Evolutionary conservation across 2,888 invertebrate genomes (phyloP), one percentile per base, ranked within the genome.

Genomic region (Clepsis dumicolana): DNA sequence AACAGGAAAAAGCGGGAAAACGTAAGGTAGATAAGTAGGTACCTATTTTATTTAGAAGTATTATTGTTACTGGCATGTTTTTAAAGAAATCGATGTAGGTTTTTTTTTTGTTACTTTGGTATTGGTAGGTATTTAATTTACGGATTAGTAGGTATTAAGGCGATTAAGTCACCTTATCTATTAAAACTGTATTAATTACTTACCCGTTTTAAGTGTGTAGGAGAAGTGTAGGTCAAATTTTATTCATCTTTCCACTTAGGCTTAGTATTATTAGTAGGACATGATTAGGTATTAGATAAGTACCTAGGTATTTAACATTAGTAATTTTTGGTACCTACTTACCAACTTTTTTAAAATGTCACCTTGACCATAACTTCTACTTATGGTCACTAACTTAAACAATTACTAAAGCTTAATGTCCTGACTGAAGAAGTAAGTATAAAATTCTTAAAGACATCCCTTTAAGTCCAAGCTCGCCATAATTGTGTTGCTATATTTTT

Each of bases 401-500:
- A 57, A 63, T 67, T 63, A 50, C 35, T 52, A 50, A 63, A 29
- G 18, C 67, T 68, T 64, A 68, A 77, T 75, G 75, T 73, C 72
- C 75, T 65, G 64, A 70, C 75, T 65, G 64, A 70, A 75, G 77
- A 79, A 81, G 82, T 81, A 83, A 80, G 80, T 78, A 81, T 84
- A 83, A 80, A 74, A 75, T 75, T 80, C n/a, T n/a, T n/a, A n/a
- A 80, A 84, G 83, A 80, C 80, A 86, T 82, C 80, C 75, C 59
- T 74, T 78, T 77, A 76, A 74, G 77, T 84, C 85, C 86, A 86
- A 76, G 80, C 79, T 84, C 81, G 78, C 35, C 27, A 81, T 89
- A 88, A 90, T 89, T 87, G 85, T 85, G 75, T 80, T 86, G 88
- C 82, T 84, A 87, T 88, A 85, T 74, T 81, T 88, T 89, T n/a